Conservation (phyloP, 1,140 invertebrate genomes). For the Zelostemma sp. region DNA sequence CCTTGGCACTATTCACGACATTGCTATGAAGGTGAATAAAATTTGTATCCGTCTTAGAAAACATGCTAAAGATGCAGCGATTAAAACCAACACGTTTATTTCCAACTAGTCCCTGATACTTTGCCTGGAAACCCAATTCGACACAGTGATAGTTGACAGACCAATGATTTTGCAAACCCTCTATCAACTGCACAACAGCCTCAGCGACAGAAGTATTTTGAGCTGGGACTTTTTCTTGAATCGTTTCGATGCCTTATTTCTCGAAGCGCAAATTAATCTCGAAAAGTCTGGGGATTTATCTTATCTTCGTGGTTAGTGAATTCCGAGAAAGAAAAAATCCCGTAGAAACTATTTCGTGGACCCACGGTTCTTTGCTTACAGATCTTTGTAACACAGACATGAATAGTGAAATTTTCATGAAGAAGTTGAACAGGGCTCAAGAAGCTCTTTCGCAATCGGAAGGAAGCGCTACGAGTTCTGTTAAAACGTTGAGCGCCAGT, state of each 20-base stretch:
- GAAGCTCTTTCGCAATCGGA: constrained; percentile 86
- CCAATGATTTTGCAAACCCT: constrained; percentile 97
- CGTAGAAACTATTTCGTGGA: too few species aligned
- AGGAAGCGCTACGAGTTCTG: constrained; percentile 72
- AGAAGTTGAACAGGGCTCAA: constrained; percentile 90
- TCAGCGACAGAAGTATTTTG: constrained; percentile 91
- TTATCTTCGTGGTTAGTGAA: constrained; percentile 81
- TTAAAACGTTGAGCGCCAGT: constrained; percentile 89
- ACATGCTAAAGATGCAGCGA: too few species aligned
- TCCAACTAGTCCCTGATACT: constrained; percentile 81
- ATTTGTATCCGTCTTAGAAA: too few species aligned
- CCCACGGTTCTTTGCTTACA: constrained; percentile 9
- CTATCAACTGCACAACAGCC: constrained; percentile 93
- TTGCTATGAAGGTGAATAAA: constrained; percentile 78
- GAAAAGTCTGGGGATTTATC: constrained; percentile 86
- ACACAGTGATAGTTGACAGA: constrained; percentile 94
- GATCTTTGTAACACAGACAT: constrained; percentile 92
- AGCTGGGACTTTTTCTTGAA: constrained; percentile 99
- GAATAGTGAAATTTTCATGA: constrained; percentile 88
- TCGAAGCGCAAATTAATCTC: constrained; percentile 94
- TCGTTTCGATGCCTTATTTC: constrained; percentile 94
- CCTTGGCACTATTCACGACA: constrained; percentile 93
- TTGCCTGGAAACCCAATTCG: constrained; percentile 93
- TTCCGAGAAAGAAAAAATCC: background rate
- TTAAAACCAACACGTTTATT: too few species aligned